Evolutionary conservation across 2,888 invertebrate genomes (phyloP).

Genomic region (Phragmatobia fuliginosa): DNA sequence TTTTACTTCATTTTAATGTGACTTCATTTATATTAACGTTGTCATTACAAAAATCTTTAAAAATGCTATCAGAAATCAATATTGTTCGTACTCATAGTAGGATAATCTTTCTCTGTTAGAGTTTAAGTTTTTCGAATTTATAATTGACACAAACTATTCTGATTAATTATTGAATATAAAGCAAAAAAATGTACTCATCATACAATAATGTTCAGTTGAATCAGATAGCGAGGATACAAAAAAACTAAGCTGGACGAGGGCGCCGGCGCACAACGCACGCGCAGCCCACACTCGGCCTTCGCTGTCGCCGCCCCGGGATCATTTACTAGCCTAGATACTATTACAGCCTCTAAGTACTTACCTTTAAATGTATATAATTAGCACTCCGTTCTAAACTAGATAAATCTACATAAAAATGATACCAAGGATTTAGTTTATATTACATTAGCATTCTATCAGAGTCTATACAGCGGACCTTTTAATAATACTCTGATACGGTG

Average conservation of each 20-base stretch:
- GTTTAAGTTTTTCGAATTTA: background rate
- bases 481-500: constrained; percentile 11
- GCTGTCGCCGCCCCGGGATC: constrained; percentile 69
- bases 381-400: constrained; percentile 54
- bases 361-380: constrained; percentile 62
- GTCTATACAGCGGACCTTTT: constrained; percentile 11
- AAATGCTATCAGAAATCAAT: background rate
- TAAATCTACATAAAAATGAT: constrained; percentile 52
- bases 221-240: constrained; percentile 58
- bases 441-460: constrained; percentile 16
- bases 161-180: background rate
- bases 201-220: constrained; percentile 35
- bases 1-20: background rate
- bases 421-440: constrained; percentile 49
- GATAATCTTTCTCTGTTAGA: background rate
- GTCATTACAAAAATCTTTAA: background rate
- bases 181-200: background rate
- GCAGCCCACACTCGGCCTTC: constrained; percentile 75
- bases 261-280: constrained; percentile 57
- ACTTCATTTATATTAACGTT: background rate
- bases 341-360: constrained; percentile 61
- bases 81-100: background rate
- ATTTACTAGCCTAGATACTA: constrained; percentile 77
- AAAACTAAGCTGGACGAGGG: constrained; percentile 53
- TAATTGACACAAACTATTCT: background rate